Percentiles rank a stretch among this genome's conserved stretches.
Evolutionary conservation across 2,797 vertebrate species (phyloP).

Genomic region (Thunnus albacares): DNA sequence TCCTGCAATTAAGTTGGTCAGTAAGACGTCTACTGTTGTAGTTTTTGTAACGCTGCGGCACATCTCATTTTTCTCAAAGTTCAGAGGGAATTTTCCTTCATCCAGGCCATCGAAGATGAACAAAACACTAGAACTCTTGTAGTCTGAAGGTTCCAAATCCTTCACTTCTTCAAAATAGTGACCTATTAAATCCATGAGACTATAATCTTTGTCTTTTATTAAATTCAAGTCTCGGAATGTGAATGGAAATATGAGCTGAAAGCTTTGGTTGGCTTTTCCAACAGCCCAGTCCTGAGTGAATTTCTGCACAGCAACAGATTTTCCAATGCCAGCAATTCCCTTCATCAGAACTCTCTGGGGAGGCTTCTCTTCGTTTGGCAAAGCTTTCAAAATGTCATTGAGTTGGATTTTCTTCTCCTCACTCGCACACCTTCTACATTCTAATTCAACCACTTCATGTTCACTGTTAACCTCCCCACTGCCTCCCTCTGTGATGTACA

Average conservation of each 20-base stretch:
- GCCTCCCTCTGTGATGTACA: constrained; percentile 38
- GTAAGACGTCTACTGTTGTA: constrained; percentile 14
- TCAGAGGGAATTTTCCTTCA: constrained; percentile 16
- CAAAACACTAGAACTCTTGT: constrained; percentile 2
- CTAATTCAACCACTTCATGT: constrained; percentile 31
- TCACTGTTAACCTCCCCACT: constrained; percentile 33
- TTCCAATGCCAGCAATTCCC: constrained; percentile 52
- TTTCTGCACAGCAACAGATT: constrained; percentile 52
- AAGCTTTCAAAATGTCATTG: constrained; percentile 33
- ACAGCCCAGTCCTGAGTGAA: constrained; percentile 45
- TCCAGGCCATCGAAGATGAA: constrained; percentile 34
- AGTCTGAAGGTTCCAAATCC: background rate
- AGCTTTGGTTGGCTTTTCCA: constrained; percentile 8
- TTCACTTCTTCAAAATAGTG: background rate
- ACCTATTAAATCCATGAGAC: background rate
- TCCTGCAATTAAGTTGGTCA: constrained; percentile 38
- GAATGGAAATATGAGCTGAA: constrained; percentile 37
- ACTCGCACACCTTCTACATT: background rate
- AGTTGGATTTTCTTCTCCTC: constrained; percentile 31
- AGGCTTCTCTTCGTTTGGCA: background rate
- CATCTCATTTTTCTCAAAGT: background rate
- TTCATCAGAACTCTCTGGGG: constrained; percentile 35
- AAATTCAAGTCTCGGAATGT: constrained; percentile 48
- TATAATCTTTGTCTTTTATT: background rate
- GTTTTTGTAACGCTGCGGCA: background rate